These are phyloP conservation scores for Tapera naevia DNA, from an alignment of 2,797 vertebrate genomes.

Conservation along the genomic window DNA sequence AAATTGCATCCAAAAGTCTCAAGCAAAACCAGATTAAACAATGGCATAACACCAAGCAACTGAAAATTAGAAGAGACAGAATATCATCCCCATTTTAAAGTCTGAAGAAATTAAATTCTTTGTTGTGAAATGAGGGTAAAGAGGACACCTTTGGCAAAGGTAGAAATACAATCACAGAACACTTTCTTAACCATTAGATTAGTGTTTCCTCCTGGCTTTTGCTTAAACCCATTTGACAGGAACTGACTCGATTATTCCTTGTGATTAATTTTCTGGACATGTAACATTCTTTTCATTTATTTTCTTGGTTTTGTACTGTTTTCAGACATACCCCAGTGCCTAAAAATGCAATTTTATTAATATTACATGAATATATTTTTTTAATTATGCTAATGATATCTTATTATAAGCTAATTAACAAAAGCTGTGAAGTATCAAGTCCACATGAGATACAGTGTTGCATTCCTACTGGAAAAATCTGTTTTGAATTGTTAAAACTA, in stretches of 20 bases:
- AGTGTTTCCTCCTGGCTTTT: conserved; percentile 34
- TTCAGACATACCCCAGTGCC: neutral
- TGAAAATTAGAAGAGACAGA: neutral
- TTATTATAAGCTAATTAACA: neutral
- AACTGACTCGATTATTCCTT: neutral
- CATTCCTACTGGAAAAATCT: neutral
- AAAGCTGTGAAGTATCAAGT: neutral
- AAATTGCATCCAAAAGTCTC: neutral
- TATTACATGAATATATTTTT: neutral
- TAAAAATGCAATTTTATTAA: neutral
- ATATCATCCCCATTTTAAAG: neutral
- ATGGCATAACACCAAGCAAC: neutral
- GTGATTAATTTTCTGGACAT: neutral
- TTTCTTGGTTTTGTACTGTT: neutral
- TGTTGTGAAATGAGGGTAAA: neutral
- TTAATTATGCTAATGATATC: neutral
- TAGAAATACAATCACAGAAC: neutral
- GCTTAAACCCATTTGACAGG: neutral
- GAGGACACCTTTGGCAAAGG: neutral
- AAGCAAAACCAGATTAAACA: neutral
- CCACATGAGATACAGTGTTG: neutral
- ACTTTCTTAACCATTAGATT: conserved; percentile 8
- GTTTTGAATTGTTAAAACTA: neutral
- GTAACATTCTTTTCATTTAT: neutral
- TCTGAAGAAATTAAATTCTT: conserved; percentile 17